Percentiles rank a stretch among this genome's conserved stretches.
phyloP scores from a whole-genome alignment of 2,888 invertebrate genomes.

The Acanthococcus lagerstroemiae region DNA sequence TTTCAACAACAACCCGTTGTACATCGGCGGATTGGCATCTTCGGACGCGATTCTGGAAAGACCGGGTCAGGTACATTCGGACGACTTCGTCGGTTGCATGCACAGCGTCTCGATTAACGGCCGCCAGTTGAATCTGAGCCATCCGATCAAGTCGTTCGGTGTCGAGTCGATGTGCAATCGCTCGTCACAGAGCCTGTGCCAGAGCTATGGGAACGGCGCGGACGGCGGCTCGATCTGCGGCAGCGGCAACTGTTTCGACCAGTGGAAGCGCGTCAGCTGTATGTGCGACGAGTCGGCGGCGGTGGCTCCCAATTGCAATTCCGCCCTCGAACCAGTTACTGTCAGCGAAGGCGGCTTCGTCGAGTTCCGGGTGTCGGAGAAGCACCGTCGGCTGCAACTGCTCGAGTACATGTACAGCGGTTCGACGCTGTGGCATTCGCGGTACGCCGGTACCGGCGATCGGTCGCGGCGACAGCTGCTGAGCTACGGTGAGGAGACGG shows the following conservation, averaged over 20 bases:
- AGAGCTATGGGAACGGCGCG: constrained; percentile 22
- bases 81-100: constrained; percentile 88
- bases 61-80: constrained; percentile 80
- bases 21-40: constrained; percentile 72
- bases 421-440: constrained; percentile 55
- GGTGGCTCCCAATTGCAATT: constrained; percentile 67
- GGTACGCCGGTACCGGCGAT: constrained; percentile 37
- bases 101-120: constrained; percentile 85
- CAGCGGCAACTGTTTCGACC: constrained; percentile 66
- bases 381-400: constrained; percentile 75
- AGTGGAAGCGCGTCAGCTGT: constrained; percentile 69
- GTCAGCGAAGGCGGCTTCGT: constrained; percentile 67
- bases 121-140: constrained; percentile 66
- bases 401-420: constrained; percentile 68
- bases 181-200: constrained; percentile 41
- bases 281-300: constrained; percentile 45
- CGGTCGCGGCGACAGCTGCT: constrained; percentile 30
- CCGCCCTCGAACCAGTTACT: constrained; percentile 67
- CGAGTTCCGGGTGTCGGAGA: constrained; percentile 68
- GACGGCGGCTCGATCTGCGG: constrained; percentile 46
- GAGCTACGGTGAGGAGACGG: background rate
- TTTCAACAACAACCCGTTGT: constrained; percentile 77
- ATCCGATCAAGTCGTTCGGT: constrained; percentile 59
- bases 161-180: constrained; percentile 68
- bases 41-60: constrained; percentile 80